These are phyloP conservation scores for Gerris lacustris DNA, from an alignment of 2,888 invertebrate species.

Conservation along the genomic window DNA sequence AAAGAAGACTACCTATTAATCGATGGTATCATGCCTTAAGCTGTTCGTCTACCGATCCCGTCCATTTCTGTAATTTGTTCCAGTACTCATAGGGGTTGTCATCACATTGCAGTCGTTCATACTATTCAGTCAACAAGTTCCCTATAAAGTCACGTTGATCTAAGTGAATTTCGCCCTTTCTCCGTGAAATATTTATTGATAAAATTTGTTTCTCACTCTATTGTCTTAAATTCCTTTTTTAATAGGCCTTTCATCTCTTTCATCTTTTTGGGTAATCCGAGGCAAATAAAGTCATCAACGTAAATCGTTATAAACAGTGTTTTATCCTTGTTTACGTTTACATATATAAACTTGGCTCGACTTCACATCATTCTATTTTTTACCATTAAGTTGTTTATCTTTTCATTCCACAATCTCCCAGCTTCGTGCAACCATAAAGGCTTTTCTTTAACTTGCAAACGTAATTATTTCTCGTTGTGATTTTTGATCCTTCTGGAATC, in stretches of 20 bases:
- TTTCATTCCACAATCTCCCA: constrained; percentile 16
- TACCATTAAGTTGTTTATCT: not conserved
- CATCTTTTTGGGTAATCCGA: constrained; percentile 9
- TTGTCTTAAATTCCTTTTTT: constrained; percentile 23
- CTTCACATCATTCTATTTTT: not conserved
- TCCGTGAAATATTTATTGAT: too few species aligned
- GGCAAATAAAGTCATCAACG: not conserved
- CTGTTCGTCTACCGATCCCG: not conserved
- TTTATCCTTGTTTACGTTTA: not conserved
- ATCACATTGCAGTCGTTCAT: too few species aligned
- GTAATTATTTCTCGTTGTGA: constrained; percentile 10
- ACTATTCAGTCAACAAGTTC: too few species aligned
- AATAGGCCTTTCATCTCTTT: constrained; percentile 13
- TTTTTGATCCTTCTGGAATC: constrained; percentile 24
- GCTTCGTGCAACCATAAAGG: constrained; percentile 29
- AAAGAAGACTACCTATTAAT: not conserved
- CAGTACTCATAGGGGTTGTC: not conserved
- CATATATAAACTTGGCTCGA: not conserved
- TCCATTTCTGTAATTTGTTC: not conserved
- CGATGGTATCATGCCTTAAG: not conserved
- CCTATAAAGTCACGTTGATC: too few species aligned
- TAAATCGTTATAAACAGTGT: not conserved
- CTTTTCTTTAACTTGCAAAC: constrained; percentile 27
- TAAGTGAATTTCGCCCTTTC: too few species aligned
- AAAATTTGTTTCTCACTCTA: constrained; percentile 20